Conservation (phyloP, 2,888 invertebrate species). For the Rhingia rostrata region DNA sequence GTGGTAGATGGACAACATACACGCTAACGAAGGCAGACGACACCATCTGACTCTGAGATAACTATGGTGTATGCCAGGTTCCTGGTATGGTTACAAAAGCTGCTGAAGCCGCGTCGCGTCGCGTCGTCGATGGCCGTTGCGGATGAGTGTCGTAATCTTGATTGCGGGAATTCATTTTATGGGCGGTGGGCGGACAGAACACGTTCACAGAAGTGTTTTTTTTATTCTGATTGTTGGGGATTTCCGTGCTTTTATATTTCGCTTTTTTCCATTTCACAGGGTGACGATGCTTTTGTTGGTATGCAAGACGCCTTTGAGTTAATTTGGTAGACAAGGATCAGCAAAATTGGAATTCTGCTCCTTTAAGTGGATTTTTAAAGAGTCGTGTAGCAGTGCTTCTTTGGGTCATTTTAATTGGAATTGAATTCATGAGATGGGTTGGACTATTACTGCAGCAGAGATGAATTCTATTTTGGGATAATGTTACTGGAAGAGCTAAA, state of each 20-base stretch:
- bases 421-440: constrained; percentile 26
- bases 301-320: constrained; percentile 56
- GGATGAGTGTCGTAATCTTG: constrained; percentile 73
- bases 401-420: constrained; percentile 53
- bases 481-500: too few relatives aligned
- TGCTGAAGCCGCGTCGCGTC: constrained; percentile 46
- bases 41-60: constrained; percentile 30
- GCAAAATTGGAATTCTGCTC: constrained; percentile 57
- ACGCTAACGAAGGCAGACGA: constrained; percentile 23
- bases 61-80: constrained; percentile 14
- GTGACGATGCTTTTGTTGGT: constrained; percentile 38
- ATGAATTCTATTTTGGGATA: too few relatives aligned
- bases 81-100: constrained; percentile 44
- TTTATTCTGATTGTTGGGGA: constrained; percentile 38
- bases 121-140: constrained; percentile 35
- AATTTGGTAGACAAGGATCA: constrained; percentile 63
- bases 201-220: constrained; percentile 40
- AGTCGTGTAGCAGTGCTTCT: constrained; percentile 27
- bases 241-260: constrained; percentile 32
- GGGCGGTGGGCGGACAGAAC: constrained; percentile 51
- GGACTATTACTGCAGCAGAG: too few relatives aligned
- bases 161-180: constrained; percentile 72
- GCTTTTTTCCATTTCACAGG: constrained; percentile 10
- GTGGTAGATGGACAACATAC: constrained; percentile 47
- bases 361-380: constrained; percentile 53